Conservation (phyloP, 2,113 vertebrate genomes). For the Corythaixoides concolor region DNA sequence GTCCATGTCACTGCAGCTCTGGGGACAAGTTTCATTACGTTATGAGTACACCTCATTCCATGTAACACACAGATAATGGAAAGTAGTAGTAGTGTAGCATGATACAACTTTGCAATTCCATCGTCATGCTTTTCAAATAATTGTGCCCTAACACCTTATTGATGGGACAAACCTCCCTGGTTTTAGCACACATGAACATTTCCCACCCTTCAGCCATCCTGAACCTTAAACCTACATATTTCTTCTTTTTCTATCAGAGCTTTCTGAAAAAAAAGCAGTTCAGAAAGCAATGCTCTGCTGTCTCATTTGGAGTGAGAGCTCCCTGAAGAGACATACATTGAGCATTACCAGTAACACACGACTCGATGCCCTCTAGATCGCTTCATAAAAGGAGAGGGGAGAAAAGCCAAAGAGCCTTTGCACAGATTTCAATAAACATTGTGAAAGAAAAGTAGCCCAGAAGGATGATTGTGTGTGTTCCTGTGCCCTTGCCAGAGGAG, state of each 20-base stretch:
- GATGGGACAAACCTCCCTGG: neutral
- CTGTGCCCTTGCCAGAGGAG: slow-evolving; percentile 11
- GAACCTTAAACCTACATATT: neutral
- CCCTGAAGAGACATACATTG: slow-evolving; percentile 31
- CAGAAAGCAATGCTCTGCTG: neutral
- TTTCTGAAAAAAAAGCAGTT: neutral
- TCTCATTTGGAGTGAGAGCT: slow-evolving; percentile 35
- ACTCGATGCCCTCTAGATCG: neutral
- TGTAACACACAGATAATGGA: neutral
- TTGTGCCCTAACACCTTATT: neutral
- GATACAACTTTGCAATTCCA: neutral
- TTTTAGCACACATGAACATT: neutral
- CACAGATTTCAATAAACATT: neutral
- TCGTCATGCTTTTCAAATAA: neutral
- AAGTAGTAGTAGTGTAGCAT: neutral
- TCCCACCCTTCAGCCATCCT: neutral
- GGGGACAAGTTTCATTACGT: neutral
- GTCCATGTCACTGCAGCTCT: neutral
- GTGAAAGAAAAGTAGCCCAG: neutral
- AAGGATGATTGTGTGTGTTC: neutral
- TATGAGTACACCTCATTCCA: neutral
- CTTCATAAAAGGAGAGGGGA: neutral
- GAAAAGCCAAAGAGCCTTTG: neutral
- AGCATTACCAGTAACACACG: neutral
- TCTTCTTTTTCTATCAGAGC: neutral